These are phyloP conservation scores for Nomada hirtipes DNA, from an alignment of 2,888 invertebrate genomes.

Conservation along the genomic window DNA sequence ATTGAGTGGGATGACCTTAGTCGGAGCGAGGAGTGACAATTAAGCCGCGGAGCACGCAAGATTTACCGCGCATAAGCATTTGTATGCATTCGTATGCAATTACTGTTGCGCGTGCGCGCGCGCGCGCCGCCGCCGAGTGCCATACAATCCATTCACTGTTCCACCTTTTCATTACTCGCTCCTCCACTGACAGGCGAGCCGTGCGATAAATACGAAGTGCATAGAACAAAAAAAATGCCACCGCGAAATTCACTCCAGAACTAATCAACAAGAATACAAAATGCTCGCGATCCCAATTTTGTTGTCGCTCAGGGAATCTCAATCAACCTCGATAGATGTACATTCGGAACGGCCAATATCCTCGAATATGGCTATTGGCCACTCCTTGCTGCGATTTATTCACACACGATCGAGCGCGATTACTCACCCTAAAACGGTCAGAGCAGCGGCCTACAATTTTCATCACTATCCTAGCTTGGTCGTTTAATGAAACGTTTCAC, in stretches of 20 bases:
- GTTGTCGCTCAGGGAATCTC: neutral
- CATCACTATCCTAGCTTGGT: neutral
- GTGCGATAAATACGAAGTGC: neutral
- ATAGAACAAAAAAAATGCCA: neutral
- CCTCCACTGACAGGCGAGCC: conserved; percentile 2
- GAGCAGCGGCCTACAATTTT: neutral
- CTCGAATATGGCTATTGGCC: too few species aligned
- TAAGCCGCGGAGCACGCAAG: conserved; percentile 39
- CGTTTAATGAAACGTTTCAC: too few species aligned
- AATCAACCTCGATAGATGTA: too few species aligned
- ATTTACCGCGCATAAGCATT: conserved; percentile 35
- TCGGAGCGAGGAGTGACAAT: conserved; percentile 23
- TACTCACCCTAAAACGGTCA: conserved; percentile 2
- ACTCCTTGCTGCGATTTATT: too few species aligned
- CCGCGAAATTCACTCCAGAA: too few species aligned
- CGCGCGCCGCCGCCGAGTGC: conserved; percentile 10
- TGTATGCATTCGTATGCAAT: conserved; percentile 39
- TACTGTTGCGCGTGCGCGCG: conserved; percentile 26
- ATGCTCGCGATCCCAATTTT: too few species aligned
- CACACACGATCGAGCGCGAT: neutral
- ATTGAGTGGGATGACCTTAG: conserved; percentile 22
- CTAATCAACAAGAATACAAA: too few species aligned
- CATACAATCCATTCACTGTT: conserved; percentile 43
- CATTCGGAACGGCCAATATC: too few species aligned
- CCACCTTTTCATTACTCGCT: conserved; percentile 28